These are phyloP conservation scores for Rhyzopertha dominica DNA, from an alignment of 1,140 invertebrate genomes.

Conservation along the genomic window DNA sequence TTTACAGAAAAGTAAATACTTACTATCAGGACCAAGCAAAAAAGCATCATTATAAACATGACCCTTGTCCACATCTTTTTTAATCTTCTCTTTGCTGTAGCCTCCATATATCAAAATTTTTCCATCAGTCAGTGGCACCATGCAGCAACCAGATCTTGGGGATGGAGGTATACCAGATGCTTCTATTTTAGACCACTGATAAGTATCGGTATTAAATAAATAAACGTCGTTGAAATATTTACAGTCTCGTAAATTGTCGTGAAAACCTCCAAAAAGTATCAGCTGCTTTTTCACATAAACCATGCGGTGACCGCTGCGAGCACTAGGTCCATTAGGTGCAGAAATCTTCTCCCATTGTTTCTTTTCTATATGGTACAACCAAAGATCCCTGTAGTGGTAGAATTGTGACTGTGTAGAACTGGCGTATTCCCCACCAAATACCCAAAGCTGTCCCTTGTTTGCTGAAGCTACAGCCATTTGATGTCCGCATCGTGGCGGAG, in stretches of 20 bases:
- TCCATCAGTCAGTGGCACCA: conserved; percentile 57
- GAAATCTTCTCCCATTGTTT: conserved; percentile 86
- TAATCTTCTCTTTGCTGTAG: conserved; percentile 74
- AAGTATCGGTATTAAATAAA: conserved; percentile 74
- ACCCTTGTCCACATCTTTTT: conserved; percentile 79
- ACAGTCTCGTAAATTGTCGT: conserved; percentile 82
- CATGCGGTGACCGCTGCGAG: conserved; percentile 90
- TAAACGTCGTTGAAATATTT: conserved; percentile 89
- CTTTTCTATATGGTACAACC: conserved; percentile 73
- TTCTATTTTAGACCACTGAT: conserved; percentile 75
- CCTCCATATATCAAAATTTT: conserved; percentile 80
- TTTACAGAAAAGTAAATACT: conserved; percentile 35
- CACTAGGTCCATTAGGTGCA: conserved; percentile 64
- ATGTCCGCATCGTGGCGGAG: conserved; percentile 82
- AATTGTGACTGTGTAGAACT: conserved; percentile 87
- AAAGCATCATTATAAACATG: conserved; percentile 79
- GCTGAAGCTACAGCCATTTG: conserved; percentile 70
- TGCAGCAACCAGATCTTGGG: conserved; percentile 70
- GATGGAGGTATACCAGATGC: conserved; percentile 59
- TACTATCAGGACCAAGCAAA: conserved; percentile 63
- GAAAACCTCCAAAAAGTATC: conserved; percentile 87
- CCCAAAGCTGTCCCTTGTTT: conserved; percentile 70
- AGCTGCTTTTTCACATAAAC: conserved; percentile 69
- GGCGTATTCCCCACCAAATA: conserved; percentile 92
- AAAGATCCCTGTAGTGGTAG: conserved; percentile 90